Evolutionary conservation across 2,888 invertebrate genomes (phyloP), one percentile per base, ranked within the genome.

Genomic region (Ectemnius lituratus): DNA sequence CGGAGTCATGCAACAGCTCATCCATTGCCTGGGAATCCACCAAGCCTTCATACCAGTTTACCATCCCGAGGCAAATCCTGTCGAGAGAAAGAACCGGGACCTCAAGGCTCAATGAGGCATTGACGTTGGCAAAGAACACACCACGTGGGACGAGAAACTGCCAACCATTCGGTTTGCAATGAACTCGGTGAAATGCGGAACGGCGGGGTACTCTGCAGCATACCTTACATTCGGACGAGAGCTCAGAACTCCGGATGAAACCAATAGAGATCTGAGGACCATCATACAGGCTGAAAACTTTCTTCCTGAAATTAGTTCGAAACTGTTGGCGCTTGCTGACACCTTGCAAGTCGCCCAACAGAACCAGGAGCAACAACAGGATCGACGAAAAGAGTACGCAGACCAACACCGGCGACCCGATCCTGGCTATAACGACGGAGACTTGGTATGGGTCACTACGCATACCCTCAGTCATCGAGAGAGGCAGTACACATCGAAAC

Each of bases 141-240:
- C 57, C 0, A 46, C 16, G 1, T 91, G 89, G 89, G 46, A 75
- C 2, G 80, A 84, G 0, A 78, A 85, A 3, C 66, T 91, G 1
- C 81, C 89, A 0, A 66, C 80, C 1, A 87, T 91, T 0, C 73
- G 90, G 0, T 91, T 91, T 66, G 88, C 90, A 0, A 88, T 91
- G 85, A 91, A 91, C 58, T 86, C 88, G 0, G 82, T 85, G 0
- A 56, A 37, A 6, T 85, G 86, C 56, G 75, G 82, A 57, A 74
- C 79, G 6, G 90, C 90, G 2, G 84, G 86, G 0, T 80, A 74
- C 37, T 80, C 88, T 0, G 81, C 90, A 2, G 89, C 90, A 0
- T 89, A 81, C 49, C 59, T 90, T 1, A 90, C 86, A 20, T 85
- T 87, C 57, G 90, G 85, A 0, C 69, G 90, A 63, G 88, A 91